phyloP scores from a whole-genome alignment of 2,113 vertebrate species.

The Vulpes lagopus region DNA sequence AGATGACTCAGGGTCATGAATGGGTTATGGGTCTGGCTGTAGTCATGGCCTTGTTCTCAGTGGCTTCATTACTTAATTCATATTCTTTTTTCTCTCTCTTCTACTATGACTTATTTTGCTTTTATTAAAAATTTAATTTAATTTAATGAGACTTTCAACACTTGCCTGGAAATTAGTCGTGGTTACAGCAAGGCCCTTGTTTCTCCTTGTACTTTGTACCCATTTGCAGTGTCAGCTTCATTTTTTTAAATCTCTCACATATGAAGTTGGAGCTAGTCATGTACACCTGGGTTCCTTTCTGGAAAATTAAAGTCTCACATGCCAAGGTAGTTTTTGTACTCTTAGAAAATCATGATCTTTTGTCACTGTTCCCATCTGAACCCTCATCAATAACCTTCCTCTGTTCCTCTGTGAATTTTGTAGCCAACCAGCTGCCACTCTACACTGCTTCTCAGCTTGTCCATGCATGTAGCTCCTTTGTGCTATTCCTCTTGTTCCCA shows the following conservation, averaged over 20 bases:
- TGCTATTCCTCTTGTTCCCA: too few species aligned
- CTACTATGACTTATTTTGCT: neutral
- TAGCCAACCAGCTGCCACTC: fast-evolving
- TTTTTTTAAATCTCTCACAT: neutral
- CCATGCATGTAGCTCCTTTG: neutral
- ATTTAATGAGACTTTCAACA: neutral
- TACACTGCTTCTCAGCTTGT: neutral
- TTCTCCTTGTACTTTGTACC: neutral
- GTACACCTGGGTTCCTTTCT: neutral
- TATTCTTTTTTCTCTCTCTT: neutral
- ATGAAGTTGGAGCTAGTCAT: neutral
- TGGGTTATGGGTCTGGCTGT: neutral
- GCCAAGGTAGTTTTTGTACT: neutral
- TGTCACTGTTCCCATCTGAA: neutral
- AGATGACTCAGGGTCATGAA: neutral
- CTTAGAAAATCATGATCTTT: neutral
- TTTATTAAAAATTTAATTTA: neutral
- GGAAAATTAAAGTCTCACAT: neutral
- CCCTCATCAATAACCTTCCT: neutral
- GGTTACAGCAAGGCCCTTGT: neutral
- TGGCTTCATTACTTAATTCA: neutral
- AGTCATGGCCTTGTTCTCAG: neutral
- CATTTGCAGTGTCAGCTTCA: neutral
- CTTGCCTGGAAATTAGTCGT: neutral
- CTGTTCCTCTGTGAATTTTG: neutral